These are phyloP conservation scores for Octomys mimax DNA, from an alignment of 2,797 vertebrate genomes.

Conservation along the genomic window DNA sequence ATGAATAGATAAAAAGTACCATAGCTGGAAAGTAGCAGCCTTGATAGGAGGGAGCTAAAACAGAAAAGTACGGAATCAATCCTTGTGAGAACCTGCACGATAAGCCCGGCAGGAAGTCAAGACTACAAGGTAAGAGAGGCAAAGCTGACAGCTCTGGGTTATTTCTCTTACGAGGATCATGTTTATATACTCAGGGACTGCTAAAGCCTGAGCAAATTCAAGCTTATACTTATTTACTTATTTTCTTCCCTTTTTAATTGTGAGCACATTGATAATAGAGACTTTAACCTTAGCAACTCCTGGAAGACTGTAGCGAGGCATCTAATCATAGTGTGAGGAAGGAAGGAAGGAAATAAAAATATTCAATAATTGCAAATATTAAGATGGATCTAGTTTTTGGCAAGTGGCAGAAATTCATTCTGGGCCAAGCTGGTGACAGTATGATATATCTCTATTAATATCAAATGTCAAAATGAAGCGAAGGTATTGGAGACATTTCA, in stretches of 20 bases:
- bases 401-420: conserved; percentile 40
- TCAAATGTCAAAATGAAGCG: conserved; percentile 60
- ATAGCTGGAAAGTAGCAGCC: background rate
- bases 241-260: conserved; percentile 24
- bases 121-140: background rate
- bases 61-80: background rate
- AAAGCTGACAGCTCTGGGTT: background rate
- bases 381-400: conserved; percentile 30
- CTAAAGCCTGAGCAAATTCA: background rate
- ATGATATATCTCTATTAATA: conserved; percentile 42
- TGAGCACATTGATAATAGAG: background rate
- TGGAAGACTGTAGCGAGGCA: background rate
- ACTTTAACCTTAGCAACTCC: background rate
- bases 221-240: conserved; percentile 3
- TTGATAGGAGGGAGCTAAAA: background rate
- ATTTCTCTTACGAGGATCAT: background rate
- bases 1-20: background rate
- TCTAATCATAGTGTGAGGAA: conserved; percentile 14
- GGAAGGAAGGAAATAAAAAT: background rate
- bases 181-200: background rate
- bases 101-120: background rate
- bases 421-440: conserved; percentile 21
- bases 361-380: conserved; percentile 46
- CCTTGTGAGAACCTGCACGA: background rate
- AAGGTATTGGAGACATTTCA: conserved; percentile 36